Evolutionary conservation across 1,140 invertebrate species (phyloP), one percentile per base, ranked within the genome.

Genomic region (Campoletis sonorensis): DNA sequence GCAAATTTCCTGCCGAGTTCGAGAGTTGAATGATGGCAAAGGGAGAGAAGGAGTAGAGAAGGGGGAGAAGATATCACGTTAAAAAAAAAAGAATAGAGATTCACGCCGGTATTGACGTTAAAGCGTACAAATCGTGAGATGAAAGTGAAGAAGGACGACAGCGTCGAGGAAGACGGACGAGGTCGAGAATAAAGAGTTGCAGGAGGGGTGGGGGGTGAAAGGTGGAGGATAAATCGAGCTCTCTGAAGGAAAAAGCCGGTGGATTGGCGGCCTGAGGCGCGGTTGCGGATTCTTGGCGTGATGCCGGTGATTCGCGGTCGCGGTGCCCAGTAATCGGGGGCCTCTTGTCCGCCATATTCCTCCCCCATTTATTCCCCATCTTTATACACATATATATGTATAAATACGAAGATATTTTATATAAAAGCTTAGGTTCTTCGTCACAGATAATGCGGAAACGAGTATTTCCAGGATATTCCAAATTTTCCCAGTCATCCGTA

Each of bases 251-350:
- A 82, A 86, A 85, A 88, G 87, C 89, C 90, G 90, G 90, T 89
- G 90, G 91, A 92, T 91, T 92, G 91, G 91, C 85, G 88, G 91
- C 91, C 91, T 92, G 85, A 82, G 91, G 91, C 91, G 85, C 87
- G 88, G 88, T 91, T 90, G 87, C 88, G 90, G 89, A 91, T 92
- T 87, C 88, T 86, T 88, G 89, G 90, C 89, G 89, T 89, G 91
- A 92, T 92, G 90, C 89, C 90, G 90, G 88, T 91, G 91, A 92
- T 92, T 92, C 91, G 91, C 88, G 90, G 88, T 90, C 88, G 84
- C 85, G 83, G 86, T 92, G 88, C 91, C 91, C 91, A 91, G 90
- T 92, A 92, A 92, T 92, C 90, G 87, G 85, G 86, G 86, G 10
- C 83, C 86, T 70, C 80, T 83, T 79, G 80, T 81, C 89, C 89